Evolutionary conservation across 1,140 invertebrate species (phyloP).

Genomic region (Atta cephalotes): DNA sequence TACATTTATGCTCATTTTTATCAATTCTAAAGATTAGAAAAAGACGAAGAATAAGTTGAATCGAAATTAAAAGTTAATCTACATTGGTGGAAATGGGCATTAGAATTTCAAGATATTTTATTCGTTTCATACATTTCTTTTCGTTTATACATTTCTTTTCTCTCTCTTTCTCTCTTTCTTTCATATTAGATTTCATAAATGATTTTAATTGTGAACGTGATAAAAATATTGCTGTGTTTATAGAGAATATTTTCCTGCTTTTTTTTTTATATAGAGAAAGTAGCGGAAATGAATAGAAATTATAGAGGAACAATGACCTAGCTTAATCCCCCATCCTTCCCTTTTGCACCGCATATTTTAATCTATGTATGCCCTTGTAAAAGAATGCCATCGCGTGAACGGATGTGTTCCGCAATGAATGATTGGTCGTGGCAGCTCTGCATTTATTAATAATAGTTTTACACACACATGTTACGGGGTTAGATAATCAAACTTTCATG

Average conservation of each 20-base stretch:
- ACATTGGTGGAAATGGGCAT: too few species aligned
- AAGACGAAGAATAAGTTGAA: too few species aligned
- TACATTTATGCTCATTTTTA: too few species aligned
- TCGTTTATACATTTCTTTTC: neutral
- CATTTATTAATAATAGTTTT: slow-evolving; percentile 56
- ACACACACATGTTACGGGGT: slow-evolving; percentile 34
- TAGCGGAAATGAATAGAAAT: slow-evolving; percentile 34
- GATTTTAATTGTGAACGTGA: neutral
- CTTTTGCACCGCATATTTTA: slow-evolving; percentile 11
- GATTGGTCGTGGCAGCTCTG: neutral
- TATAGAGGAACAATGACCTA: slow-evolving; percentile 1
- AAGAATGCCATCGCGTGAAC: slow-evolving; percentile 67
- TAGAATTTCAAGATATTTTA: neutral
- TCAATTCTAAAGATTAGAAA: too few species aligned
- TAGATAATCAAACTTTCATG: slow-evolving; percentile 38
- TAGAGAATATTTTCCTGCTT: neutral
- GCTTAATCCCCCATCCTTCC: slow-evolving; percentile 1
- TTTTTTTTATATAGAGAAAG: slow-evolving; percentile 8
- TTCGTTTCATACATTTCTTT: neutral
- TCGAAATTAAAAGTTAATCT: too few species aligned
- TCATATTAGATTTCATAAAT: neutral
- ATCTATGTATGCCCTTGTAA: slow-evolving; percentile 37
- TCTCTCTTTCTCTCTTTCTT: too few species aligned
- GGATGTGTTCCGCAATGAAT: slow-evolving; percentile 46
- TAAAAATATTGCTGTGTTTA: neutral